Percentiles rank a stretch among this genome's conserved stretches.
These are phyloP conservation scores for Tachina fera DNA, from an alignment of 2,888 invertebrate genomes.

Conservation along the genomic window DNA sequence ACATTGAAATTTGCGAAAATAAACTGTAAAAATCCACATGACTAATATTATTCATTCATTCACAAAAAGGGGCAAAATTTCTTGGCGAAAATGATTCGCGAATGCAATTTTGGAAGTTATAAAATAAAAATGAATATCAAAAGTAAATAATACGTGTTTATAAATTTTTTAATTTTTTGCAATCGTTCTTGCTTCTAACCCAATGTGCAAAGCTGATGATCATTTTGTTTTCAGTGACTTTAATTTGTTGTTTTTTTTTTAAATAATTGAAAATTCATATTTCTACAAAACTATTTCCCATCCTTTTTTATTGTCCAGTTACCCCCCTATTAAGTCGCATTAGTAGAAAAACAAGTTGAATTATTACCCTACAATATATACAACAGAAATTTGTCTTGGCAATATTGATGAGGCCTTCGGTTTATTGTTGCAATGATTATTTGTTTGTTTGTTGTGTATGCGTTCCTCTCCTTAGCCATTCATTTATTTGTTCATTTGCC, in stretches of 20 bases:
- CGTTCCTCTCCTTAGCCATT: constrained; percentile 21
- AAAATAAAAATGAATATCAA: no score
- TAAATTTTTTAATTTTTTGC: no score
- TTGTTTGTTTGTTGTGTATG: constrained; percentile 3
- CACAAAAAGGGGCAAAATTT: no score
- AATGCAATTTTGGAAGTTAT: no score
- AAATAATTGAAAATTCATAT: not conserved
- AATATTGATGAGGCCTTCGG: constrained; percentile 62
- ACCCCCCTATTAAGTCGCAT: not conserved
- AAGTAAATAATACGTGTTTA: no score
- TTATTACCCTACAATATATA: constrained; percentile 55
- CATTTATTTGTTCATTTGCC: constrained; percentile 4
- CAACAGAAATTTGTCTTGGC: constrained; percentile 69
- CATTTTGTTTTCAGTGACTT: not conserved
- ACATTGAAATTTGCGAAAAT: no score
- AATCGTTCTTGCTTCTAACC: no score
- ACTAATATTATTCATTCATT: no score
- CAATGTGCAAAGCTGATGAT: not conserved
- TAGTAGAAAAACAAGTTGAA: constrained; percentile 44
- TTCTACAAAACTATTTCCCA: not conserved
- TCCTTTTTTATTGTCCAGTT: not conserved
- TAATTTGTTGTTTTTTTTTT: not conserved
- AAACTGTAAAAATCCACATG: no score
- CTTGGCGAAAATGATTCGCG: no score
- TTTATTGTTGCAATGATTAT: constrained; percentile 48